These are phyloP conservation scores for Metridium senile DNA, from an alignment of 92 coral and sea anemone species.

Conservation along the genomic window DNA sequence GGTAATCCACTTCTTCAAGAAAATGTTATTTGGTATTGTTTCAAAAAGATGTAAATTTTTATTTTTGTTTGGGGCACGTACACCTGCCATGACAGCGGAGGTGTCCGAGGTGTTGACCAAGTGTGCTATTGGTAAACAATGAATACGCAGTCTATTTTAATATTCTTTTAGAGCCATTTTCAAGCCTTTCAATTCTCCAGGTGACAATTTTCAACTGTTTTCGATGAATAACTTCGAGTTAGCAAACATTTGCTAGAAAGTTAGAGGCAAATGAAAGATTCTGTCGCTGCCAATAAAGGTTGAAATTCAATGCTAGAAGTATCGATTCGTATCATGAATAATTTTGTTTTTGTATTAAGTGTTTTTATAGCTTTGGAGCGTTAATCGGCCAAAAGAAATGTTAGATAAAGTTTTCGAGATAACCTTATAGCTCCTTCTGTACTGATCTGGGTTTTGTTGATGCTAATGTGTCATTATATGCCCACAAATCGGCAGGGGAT, in stretches of 20 bases:
- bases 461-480: background rate
- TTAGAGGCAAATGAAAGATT: background rate
- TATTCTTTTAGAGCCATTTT: slow-evolving; percentile 29
- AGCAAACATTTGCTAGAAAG: background rate
- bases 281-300: too few species aligned
- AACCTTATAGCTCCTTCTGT: background rate
- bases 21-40: background rate
- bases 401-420: background rate
- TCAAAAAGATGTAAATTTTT: background rate
- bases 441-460: background rate
- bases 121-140: slow-evolving; percentile 35
- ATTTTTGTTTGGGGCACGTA: slow-evolving; percentile 14
- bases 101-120: slow-evolving; percentile 30
- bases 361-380: background rate
- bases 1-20: slow-evolving; percentile 3
- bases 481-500: too few species aligned
- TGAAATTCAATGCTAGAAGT: background rate
- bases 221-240: background rate
- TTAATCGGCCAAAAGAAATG: too few species aligned
- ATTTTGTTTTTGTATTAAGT: background rate
- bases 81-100: slow-evolving; percentile 17
- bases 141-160: slow-evolving; percentile 13
- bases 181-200: slow-evolving; percentile 17
- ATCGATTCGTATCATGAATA: background rate
- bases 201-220: slow-evolving; percentile 21